These are phyloP conservation scores for Cerceris ruficornis DNA, from an alignment of 2,888 invertebrate genomes.

Conservation along the genomic window DNA sequence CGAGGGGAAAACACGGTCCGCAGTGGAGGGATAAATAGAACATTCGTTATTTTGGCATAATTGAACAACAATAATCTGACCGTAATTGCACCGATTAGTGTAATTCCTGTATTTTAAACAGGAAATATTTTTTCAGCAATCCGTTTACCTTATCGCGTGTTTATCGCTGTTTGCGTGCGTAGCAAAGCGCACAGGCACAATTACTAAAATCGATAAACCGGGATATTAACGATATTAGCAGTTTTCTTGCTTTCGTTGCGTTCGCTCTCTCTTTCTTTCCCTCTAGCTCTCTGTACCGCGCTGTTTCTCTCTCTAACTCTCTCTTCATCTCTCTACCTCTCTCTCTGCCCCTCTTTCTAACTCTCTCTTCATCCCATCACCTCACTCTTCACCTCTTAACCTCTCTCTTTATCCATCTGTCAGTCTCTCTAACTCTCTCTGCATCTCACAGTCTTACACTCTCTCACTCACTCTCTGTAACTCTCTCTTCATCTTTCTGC, in stretches of 20 bases:
- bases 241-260: slow-evolving; percentile 16
- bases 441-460: no score
- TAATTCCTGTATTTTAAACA: slow-evolving; percentile 55
- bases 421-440: no score
- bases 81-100: slow-evolving; percentile 40
- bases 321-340: not conserved
- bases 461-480: no score
- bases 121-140: slow-evolving; percentile 42
- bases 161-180: slow-evolving; percentile 41
- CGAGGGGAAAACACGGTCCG: not conserved
- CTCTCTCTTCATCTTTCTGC: no score
- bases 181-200: slow-evolving; percentile 25
- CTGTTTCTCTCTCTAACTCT: not conserved
- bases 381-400: no score
- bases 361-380: no score
- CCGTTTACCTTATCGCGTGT: slow-evolving; percentile 47
- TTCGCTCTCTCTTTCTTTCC: slow-evolving; percentile 21
- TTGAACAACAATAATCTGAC: slow-evolving; percentile 31
- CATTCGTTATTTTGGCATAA: slow-evolving; percentile 14
- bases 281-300: not conserved
- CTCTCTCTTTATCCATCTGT: no score
- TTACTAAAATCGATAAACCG: slow-evolving; percentile 61
- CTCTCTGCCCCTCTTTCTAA: not conserved
- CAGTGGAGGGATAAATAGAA: not conserved
- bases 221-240: slow-evolving; percentile 68